phyloP scores from a whole-genome alignment of 2,797 vertebrate species.

The Betta splendens region DNA sequence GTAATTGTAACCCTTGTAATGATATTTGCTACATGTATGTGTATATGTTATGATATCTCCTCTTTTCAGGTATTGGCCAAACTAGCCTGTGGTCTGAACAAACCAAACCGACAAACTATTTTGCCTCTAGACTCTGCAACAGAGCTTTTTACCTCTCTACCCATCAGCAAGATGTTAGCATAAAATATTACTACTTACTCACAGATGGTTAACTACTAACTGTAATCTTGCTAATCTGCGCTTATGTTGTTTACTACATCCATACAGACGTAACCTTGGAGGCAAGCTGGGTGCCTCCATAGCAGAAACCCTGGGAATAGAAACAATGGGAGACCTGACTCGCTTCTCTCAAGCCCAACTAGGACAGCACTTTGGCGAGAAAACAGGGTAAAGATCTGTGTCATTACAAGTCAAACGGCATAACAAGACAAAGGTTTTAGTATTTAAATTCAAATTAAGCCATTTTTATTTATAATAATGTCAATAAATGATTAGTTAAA shows the following conservation, averaged over 20 bases:
- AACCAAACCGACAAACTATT: conserved; percentile 94
- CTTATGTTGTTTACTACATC: conserved; percentile 1
- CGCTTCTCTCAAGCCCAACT: conserved; percentile 86
- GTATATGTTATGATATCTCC: background rate
- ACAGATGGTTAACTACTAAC: background rate
- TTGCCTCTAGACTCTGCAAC: conserved; percentile 86
- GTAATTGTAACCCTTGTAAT: background rate
- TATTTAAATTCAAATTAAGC: too few relatives aligned
- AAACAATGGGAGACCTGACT: conserved; percentile 91
- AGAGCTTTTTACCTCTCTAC: conserved; percentile 87
- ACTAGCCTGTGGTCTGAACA: conserved; percentile 95
- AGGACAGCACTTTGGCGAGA: conserved; percentile 90
- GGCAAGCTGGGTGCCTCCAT: conserved; percentile 93
- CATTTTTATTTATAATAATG: too few relatives aligned
- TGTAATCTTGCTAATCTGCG: background rate
- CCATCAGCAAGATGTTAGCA: conserved; percentile 91
- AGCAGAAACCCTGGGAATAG: conserved; percentile 82
- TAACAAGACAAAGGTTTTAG: too few relatives aligned
- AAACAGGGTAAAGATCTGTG: conserved; percentile 86
- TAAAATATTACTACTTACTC: background rate
- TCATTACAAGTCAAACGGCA: background rate
- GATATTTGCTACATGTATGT: background rate
- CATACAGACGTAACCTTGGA: conserved; percentile 88
- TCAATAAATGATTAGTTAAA: too few relatives aligned
- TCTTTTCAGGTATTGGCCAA: conserved; percentile 90